Conservation (phyloP, 2,888 invertebrate genomes). For the Folsomia candida region DNA sequence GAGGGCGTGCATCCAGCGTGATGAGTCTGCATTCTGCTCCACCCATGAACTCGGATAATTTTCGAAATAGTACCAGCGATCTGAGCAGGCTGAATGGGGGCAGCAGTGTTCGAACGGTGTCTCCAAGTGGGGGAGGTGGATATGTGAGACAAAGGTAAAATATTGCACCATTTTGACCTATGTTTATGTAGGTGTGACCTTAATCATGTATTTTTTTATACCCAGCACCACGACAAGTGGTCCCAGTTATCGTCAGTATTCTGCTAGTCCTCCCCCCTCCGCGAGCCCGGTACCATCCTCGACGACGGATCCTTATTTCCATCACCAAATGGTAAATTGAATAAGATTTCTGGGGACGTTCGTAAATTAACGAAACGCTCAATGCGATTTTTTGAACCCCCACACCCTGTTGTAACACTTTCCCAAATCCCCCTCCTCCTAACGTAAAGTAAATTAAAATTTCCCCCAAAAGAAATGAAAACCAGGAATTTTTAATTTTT, state of each 20-base stretch:
- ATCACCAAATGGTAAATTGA: conserved; percentile 18
- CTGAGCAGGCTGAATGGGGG: conserved; percentile 30
- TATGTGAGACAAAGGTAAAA: background rate
- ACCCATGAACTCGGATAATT: conserved; percentile 30
- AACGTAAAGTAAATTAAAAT: no score
- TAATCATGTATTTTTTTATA: no score
- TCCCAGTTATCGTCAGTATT: conserved; percentile 43
- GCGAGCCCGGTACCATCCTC: conserved; percentile 39
- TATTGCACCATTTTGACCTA: background rate
- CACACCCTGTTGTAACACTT: no score
- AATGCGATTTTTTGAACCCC: no score
- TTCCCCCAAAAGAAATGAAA: no score
- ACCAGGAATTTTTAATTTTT: no score
- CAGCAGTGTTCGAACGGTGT: no score
- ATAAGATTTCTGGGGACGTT: no score
- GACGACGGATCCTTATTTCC: background rate
- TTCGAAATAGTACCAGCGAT: conserved; percentile 44
- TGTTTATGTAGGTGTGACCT: background rate
- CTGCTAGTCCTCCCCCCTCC: conserved; percentile 42
- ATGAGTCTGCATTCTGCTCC: conserved; percentile 46
- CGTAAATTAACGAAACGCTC: background rate
- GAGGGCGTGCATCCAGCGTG: conserved; percentile 40
- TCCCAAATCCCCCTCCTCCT: no score
- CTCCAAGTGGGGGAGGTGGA: no score
- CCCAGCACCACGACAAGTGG: no score